Evolutionary conservation across 2,113 vertebrate genomes (phyloP).

Genomic region (Psettodes erumei): DNA sequence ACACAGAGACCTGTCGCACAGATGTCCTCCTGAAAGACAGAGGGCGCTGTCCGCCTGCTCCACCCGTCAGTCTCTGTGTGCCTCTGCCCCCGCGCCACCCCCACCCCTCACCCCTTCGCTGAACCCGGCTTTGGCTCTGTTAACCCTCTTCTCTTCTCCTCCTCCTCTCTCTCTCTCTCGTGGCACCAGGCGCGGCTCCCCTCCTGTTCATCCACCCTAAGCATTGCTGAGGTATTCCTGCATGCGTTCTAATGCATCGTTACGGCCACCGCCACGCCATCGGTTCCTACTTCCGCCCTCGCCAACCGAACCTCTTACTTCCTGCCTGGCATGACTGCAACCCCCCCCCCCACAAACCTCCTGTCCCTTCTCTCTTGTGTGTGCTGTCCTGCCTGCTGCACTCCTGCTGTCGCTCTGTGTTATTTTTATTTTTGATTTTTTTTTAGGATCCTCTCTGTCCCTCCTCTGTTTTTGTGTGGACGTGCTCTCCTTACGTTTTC

Average conservation of each 20-base stretch:
- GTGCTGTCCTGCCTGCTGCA: slow-evolving; percentile 81
- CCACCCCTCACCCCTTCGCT: slow-evolving; percentile 20
- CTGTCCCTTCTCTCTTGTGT: slow-evolving; percentile 20
- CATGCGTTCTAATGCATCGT: slow-evolving; percentile 87
- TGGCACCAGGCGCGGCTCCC: slow-evolving; percentile 99
- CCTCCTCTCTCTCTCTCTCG: slow-evolving; percentile 73
- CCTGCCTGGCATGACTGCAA: slow-evolving; percentile 86
- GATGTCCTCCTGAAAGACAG: slow-evolving; percentile 72
- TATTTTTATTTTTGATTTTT: neutral
- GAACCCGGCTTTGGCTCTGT: slow-evolving; percentile 73
- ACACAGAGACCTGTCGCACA: slow-evolving; percentile 68
- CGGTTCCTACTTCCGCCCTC: slow-evolving; percentile 69
- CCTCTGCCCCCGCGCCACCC: slow-evolving; percentile 56
- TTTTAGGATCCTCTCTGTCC: slow-evolving; percentile 35
- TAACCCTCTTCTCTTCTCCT: slow-evolving; percentile 83
- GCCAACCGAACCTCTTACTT: slow-evolving; percentile 72
- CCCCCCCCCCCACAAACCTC: slow-evolving; percentile 20
- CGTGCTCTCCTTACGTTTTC: slow-evolving; percentile 29
- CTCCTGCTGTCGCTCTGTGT: slow-evolving; percentile 46
- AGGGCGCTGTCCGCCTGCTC: slow-evolving; percentile 69
- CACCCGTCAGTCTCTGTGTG: slow-evolving; percentile 72
- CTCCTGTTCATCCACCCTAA: slow-evolving; percentile 99
- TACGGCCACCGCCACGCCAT: slow-evolving; percentile 56
- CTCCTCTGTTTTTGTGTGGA: slow-evolving; percentile 37
- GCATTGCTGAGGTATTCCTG: slow-evolving; percentile 99